Base-by-base conservation (phyloP, 1,140 invertebrate genomes). In the Calephelis nemesis region DNA sequence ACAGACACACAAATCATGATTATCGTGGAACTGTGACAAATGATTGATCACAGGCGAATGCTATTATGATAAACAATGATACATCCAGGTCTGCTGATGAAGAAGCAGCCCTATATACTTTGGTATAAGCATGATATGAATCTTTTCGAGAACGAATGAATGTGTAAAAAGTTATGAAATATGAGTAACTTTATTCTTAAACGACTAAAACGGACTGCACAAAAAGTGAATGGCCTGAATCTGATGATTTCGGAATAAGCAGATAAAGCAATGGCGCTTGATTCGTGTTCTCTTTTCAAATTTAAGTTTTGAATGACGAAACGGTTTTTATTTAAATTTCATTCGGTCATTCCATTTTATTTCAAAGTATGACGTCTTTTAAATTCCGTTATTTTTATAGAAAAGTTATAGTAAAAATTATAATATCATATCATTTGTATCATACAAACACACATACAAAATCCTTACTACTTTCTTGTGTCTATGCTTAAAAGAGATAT, bases 1-100 rank as follows among this genome's bases (percentile, higher is more conserved):
- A 77, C 75, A 66, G 74, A 82, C 76, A 76, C 79, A 83, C 82
- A 83, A 83, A 83, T 83, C 79, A 83, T 81, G 75, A 83, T 83
- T 82, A 83, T 81, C 76, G 72, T 63, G 69, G 72, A 74, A 72
- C 73, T 74, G 76, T 74, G 82, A 83, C 82, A 83, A 82, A 82
- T 83, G 82, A 83, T 83, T 78, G 79, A 83, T 83, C 74, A 76
- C 74, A 69, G 66, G 58, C 48, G 78, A 81, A 81, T 83, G 72
- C 75, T 76, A 77, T 81, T 80, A 81, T 67, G 67, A 54, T 47
- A 64, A 77, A 47, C 52, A 42, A 45, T 42, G 54, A 11, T 66
- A 19, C 42, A 48, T 48, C 48, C 12, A 15, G 64, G 63, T 54
- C 60, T 63, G 52, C 12, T 39, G 62, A 47, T 8, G 15, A 54